Evolutionary conservation across 2,113 vertebrate genomes (phyloP).

Genomic region (Ctenomys sociabilis): DNA sequence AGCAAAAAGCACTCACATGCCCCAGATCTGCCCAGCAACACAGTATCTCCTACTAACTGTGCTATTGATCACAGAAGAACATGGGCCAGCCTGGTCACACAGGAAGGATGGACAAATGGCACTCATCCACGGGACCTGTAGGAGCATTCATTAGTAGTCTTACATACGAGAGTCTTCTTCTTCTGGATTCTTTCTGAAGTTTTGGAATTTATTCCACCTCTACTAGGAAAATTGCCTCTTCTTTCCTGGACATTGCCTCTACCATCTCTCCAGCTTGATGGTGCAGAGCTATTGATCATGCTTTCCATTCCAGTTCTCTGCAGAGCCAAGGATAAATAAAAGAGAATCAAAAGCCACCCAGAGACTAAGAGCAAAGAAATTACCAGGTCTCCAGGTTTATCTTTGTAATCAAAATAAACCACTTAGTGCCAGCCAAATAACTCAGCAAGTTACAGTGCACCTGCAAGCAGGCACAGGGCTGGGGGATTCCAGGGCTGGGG

Average conservation of each 20-base stretch:
- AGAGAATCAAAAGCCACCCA: neutral
- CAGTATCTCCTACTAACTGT: neutral
- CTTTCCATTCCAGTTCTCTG: neutral
- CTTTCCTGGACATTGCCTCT: neutral
- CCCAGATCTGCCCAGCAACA: neutral
- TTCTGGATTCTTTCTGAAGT: neutral
- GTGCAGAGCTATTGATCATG: neutral
- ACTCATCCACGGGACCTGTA: neutral
- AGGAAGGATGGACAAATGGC: neutral
- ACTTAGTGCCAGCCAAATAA: neutral
- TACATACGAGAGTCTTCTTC: neutral
- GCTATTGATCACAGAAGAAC: neutral
- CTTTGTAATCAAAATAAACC: conserved; percentile 54
- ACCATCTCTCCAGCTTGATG: neutral
- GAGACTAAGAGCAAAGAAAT: neutral
- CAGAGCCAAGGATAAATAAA: neutral
- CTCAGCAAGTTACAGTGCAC: too few relatives aligned
- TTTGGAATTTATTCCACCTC: neutral
- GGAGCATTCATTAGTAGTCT: neutral
- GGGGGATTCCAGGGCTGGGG: too few relatives aligned
- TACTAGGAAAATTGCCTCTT: conserved; percentile 14
- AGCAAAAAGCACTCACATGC: neutral
- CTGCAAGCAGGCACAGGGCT: too few relatives aligned
- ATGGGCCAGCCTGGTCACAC: neutral
- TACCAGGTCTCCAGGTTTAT: neutral